Percentiles rank a stretch among this genome's conserved stretches.
Conservation (phyloP, 2,888 invertebrate genomes). For the Philereme vetulata region DNA sequence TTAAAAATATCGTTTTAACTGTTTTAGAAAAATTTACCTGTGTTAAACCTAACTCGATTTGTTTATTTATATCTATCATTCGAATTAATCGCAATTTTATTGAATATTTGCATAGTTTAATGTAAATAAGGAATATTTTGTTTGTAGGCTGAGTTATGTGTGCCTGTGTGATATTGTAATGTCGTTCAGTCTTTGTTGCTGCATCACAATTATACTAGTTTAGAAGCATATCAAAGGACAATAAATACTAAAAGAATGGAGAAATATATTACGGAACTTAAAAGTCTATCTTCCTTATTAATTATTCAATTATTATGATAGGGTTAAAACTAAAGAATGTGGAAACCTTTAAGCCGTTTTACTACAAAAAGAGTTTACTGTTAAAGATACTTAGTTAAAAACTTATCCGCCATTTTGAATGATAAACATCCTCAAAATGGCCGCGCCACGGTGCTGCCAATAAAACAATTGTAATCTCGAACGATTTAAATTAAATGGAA, state of each 20-base stretch:
- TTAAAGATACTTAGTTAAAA: neutral
- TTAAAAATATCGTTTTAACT: constrained; percentile 74
- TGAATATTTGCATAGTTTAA: constrained; percentile 70
- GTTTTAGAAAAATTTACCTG: constrained; percentile 84
- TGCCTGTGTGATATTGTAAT: constrained; percentile 65
- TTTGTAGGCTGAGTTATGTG: constrained; percentile 74
- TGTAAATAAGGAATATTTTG: constrained; percentile 73
- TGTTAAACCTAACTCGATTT: constrained; percentile 76
- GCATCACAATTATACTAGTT: constrained; percentile 41
- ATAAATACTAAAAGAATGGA: constrained; percentile 18
- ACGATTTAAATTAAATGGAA: neutral
- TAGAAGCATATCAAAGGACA: constrained; percentile 28
- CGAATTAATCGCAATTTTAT: constrained; percentile 69
- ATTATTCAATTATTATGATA: no score
- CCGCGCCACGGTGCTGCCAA: constrained; percentile 2
- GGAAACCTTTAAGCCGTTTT: no score
- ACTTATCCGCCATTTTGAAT: constrained; percentile 21
- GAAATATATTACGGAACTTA: neutral
- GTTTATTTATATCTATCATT: constrained; percentile 69
- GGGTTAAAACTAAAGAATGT: no score
- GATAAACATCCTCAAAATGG: constrained; percentile 18
- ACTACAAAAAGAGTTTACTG: no score
- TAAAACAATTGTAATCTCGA: neutral
- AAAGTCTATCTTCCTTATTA: neutral
- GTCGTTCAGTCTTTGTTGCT: constrained; percentile 53